A percentile compares a stretch with the other conserved stretches of the same genome.
Conservation (phyloP, 2,888 invertebrate species). For the Mantis religiosa region DNA sequence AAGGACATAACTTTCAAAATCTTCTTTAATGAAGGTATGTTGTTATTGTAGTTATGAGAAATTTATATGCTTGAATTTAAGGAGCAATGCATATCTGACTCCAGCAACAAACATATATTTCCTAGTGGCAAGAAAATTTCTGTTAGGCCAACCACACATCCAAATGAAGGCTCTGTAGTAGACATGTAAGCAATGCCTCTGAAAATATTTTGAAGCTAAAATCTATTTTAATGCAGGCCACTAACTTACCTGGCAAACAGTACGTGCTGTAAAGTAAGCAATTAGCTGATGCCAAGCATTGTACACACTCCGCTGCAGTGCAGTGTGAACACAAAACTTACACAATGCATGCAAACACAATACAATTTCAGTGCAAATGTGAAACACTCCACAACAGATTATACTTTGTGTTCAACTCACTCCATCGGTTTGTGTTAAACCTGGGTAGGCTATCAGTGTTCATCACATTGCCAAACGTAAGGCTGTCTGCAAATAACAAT, state of each 20-base stretch:
- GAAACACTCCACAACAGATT: neutral
- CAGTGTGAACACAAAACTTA: neutral
- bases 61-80: too few relatives aligned
- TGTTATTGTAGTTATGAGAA: too few relatives aligned
- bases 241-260: neutral
- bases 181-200: too few relatives aligned
- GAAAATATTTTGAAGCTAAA: neutral
- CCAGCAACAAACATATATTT: too few relatives aligned
- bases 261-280: neutral
- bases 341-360: neutral
- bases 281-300: neutral
- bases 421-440: constrained; percentile 41
- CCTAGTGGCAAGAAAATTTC: too few relatives aligned
- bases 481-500: constrained; percentile 26
- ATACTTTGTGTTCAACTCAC: constrained; percentile 40
- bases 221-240: neutral
- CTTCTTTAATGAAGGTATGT: too few relatives aligned
- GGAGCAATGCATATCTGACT: too few relatives aligned
- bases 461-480: constrained; percentile 27
- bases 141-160: too few relatives aligned
- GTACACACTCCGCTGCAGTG: neutral
- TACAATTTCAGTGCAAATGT: neutral
- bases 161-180: too few relatives aligned
- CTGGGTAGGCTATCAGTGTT: constrained; percentile 29
- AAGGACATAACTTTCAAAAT: too few relatives aligned